These are phyloP conservation scores for Drosophila biarmipes DNA, from an alignment of 1,140 invertebrate genomes.

Conservation along the genomic window DNA sequence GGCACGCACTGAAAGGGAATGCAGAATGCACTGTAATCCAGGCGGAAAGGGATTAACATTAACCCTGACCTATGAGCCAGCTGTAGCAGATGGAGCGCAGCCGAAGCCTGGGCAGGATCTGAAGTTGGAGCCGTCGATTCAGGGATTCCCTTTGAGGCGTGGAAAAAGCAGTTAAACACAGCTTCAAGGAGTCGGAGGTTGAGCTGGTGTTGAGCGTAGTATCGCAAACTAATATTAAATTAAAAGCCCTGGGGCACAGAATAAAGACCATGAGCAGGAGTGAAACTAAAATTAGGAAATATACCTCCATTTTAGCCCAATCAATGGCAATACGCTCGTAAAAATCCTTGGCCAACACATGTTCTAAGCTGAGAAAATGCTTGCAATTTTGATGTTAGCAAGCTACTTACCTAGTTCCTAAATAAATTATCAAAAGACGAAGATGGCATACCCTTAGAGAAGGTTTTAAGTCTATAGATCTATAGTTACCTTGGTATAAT, in stretches of 20 bases:
- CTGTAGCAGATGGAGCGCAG: conserved; percentile 9
- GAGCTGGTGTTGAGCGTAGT: background rate
- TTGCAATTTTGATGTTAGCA: background rate
- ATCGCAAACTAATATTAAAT: background rate
- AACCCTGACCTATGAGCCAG: conserved; percentile 22
- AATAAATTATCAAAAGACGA: background rate
- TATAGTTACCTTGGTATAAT: too few species aligned
- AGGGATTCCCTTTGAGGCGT: conserved; percentile 35
- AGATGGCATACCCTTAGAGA: background rate
- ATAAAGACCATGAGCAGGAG: too few species aligned
- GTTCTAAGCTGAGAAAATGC: background rate
- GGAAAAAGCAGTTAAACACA: conserved; percentile 12
- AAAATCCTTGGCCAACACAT: background rate
- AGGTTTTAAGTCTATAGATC: background rate
- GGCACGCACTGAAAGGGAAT: conserved; percentile 38
- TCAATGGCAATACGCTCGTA: background rate
- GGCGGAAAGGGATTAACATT: conserved; percentile 38
- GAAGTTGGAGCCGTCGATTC: conserved; percentile 1
- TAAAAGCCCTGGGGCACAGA: too few species aligned
- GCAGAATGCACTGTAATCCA: conserved; percentile 43
- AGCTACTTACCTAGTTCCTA: background rate
- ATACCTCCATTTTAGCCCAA: background rate
- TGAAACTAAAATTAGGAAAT: too few species aligned
- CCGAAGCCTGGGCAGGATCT: background rate
- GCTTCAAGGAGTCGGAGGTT: conserved; percentile 13